Evolutionary conservation across 2,113 vertebrate species (phyloP).

Genomic region (Menura novaehollandiae): DNA sequence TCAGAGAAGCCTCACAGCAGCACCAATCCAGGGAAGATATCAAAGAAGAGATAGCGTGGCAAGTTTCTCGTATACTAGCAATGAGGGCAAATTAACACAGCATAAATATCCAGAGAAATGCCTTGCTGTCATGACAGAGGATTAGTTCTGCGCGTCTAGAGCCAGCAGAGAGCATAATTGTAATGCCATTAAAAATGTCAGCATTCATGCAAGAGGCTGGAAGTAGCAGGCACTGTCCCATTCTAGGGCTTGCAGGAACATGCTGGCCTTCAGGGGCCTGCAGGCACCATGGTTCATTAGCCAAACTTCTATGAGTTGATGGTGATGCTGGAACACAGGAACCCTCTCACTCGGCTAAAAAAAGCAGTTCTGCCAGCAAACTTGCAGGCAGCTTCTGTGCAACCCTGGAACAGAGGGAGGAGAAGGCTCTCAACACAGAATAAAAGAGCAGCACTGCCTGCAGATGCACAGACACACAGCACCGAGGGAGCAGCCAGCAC

Average conservation of each 20-base stretch:
- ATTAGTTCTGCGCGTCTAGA: background rate
- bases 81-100: background rate
- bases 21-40: background rate
- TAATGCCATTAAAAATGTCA: background rate
- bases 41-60: background rate
- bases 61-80: background rate
- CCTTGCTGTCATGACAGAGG: background rate
- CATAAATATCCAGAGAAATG: background rate
- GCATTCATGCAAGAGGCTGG: background rate
- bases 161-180: background rate
- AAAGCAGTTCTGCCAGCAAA: background rate
- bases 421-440: background rate
- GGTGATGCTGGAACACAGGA: background rate
- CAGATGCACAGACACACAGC: background rate
- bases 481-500: background rate
- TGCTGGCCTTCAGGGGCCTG: background rate
- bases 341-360: background rate
- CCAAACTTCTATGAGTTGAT: background rate
- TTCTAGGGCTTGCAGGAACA: background rate
- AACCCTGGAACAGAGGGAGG: background rate
- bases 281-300: background rate
- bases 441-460: background rate
- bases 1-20: slow-evolving; percentile 14
- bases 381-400: background rate
- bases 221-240: background rate